Evolutionary conservation across 2,888 invertebrate genomes (phyloP).

Genomic region (Schizotus pectinicornis): DNA sequence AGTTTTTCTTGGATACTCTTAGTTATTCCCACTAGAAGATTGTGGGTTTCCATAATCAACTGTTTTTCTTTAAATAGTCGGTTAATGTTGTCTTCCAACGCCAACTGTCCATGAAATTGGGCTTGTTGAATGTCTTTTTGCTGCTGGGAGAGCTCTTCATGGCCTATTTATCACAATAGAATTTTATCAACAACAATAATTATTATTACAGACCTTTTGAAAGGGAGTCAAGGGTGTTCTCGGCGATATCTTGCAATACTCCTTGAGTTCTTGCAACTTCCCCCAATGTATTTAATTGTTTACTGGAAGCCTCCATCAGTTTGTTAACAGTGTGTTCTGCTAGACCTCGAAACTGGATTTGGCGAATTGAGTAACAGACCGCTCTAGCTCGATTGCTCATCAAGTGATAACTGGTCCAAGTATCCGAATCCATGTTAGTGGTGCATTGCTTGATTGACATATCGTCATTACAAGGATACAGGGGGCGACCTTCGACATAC

Average conservation of each 20-base stretch:
- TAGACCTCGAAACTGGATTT: slow-evolving; percentile 68
- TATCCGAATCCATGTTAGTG: slow-evolving; percentile 67
- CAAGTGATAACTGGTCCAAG: slow-evolving; percentile 74
- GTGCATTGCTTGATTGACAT: slow-evolving; percentile 72
- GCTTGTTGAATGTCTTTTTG: slow-evolving; percentile 62
- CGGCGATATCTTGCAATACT: slow-evolving; percentile 47
- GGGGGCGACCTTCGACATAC: slow-evolving; percentile 64
- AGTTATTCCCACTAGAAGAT: slow-evolving; percentile 62
- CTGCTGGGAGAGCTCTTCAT: slow-evolving; percentile 51
- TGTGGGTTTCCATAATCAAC: slow-evolving; percentile 65
- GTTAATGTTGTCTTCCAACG: slow-evolving; percentile 63
- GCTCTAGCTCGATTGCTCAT: slow-evolving; percentile 71
- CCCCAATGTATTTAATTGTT: slow-evolving; percentile 50
- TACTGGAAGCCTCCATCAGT: slow-evolving; percentile 61
- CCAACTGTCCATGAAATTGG: slow-evolving; percentile 59
- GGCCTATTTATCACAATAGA: slow-evolving; percentile 7
- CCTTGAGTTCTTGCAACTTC: slow-evolving; percentile 51
- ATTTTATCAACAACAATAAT: too few species aligned
- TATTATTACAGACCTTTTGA: slow-evolving; percentile 29
- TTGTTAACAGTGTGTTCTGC: slow-evolving; percentile 71
- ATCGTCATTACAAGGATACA: slow-evolving; percentile 65
- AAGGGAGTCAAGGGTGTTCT: slow-evolving; percentile 48
- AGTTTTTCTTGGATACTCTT: slow-evolving; percentile 63
- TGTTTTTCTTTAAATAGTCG: slow-evolving; percentile 66
- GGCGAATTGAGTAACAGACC: slow-evolving; percentile 70